Evolutionary conservation across 2,797 vertebrate genomes (phyloP).

Genomic region (Hydrophis major): DNA sequence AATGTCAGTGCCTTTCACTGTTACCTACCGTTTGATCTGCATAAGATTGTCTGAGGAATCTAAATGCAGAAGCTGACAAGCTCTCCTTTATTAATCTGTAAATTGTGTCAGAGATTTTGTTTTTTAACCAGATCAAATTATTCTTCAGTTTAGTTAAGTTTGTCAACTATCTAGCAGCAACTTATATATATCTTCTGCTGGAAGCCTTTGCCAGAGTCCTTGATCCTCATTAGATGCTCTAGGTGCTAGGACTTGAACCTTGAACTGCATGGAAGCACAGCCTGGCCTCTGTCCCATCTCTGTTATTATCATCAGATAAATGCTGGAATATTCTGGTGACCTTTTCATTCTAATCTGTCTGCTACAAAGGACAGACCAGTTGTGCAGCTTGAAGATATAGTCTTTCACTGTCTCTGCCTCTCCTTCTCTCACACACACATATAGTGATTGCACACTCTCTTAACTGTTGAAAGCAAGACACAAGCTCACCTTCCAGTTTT

Average conservation of each 20-base stretch:
- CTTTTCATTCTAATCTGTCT: neutral
- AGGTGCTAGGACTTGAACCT: neutral
- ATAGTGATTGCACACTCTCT: neutral
- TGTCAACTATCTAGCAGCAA: neutral
- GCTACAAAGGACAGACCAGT: neutral
- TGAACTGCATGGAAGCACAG: neutral
- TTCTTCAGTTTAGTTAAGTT: neutral
- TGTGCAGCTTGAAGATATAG: neutral
- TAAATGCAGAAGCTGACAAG: neutral
- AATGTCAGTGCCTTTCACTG: neutral
- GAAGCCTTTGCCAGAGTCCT: neutral
- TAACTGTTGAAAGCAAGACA: neutral
- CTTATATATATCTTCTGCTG: neutral
- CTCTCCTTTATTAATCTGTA: neutral
- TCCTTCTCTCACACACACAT: neutral
- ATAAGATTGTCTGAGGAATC: neutral
- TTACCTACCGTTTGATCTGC: neutral
- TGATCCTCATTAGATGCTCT: neutral
- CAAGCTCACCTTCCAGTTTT: neutral
- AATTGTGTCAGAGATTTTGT: neutral
- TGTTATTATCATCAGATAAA: neutral
- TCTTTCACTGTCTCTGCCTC: neutral
- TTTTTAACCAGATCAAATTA: neutral
- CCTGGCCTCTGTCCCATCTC: neutral
- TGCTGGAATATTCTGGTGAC: neutral